phyloP scores from a whole-genome alignment of 2,888 invertebrate species.

The Eupeodes luniger region DNA sequence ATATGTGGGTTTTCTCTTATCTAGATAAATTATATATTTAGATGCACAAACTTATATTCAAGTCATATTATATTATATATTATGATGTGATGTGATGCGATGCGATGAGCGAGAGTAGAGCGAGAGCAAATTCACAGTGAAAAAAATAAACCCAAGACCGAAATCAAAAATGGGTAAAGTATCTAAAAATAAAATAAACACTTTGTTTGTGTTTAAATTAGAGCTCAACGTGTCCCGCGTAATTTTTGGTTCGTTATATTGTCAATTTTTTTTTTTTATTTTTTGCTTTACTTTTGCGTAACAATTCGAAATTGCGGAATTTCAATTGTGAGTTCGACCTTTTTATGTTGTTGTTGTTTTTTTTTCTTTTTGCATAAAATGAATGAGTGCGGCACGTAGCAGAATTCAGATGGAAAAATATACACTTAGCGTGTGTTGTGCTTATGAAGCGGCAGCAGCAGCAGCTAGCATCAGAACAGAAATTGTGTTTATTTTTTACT shows the following conservation, averaged over 20 bases:
- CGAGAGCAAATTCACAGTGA: neutral
- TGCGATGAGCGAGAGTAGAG: neutral
- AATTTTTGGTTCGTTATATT: conserved; percentile 34
- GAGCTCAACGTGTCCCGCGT: conserved; percentile 73
- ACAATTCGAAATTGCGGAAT: conserved; percentile 69
- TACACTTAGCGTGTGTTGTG: conserved; percentile 24
- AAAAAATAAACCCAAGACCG: conserved; percentile 15
- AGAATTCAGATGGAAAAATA: conserved; percentile 39
- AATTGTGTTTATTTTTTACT: conserved; percentile 33
- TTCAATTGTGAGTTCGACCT: conserved; percentile 50
- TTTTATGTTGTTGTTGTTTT: conserved; percentile 1
- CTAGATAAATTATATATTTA: conserved; percentile 44
- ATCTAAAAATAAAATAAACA: conserved; percentile 73
- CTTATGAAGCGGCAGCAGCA: conserved; percentile 23
- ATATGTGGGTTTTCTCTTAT: conserved; percentile 61
- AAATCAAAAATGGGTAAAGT: conserved; percentile 69
- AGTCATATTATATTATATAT: conserved; percentile 5
- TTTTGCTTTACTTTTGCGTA: conserved; percentile 53
- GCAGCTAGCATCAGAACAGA: conserved; percentile 22
- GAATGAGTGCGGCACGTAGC: conserved; percentile 45
- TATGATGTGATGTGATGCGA: conserved; percentile 24
- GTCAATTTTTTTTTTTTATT: conserved; percentile 25
- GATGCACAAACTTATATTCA: conserved; percentile 25
- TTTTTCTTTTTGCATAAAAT: conserved; percentile 51
- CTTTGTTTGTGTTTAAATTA: conserved; percentile 73